phyloP scores from a whole-genome alignment of 2,888 invertebrate genomes.

The Melikaiella ostensackeni region DNA sequence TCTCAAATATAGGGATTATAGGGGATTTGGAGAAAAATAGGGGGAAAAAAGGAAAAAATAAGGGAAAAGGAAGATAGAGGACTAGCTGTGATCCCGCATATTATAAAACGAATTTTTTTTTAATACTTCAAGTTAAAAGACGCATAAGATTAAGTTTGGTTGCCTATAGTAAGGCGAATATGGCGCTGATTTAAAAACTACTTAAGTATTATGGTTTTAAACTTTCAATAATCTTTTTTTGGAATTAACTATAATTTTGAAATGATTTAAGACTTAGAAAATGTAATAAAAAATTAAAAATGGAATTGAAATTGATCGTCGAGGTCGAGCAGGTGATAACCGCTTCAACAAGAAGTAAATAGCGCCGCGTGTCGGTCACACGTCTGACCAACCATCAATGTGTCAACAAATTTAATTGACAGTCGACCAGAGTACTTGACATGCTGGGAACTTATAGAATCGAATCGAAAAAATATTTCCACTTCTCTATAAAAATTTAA shows the following conservation, averaged over 20 bases:
- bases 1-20: too few relatives aligned
- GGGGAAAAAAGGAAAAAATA: too few relatives aligned
- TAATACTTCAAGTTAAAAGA: neutral
- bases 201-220: too few relatives aligned
- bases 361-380: constrained; percentile 63
- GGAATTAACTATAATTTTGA: neutral
- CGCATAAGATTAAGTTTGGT: neutral
- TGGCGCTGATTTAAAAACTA: too few relatives aligned
- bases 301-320: neutral
- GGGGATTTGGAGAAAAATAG: too few relatives aligned
- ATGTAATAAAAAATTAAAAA: neutral
- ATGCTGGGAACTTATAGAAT: constrained; percentile 16
- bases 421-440: constrained; percentile 48
- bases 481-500: neutral
- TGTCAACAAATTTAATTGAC: constrained; percentile 66
- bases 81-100: too few relatives aligned
- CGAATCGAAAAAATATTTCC: neutral
- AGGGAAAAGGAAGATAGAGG: too few relatives aligned
- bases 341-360: constrained; percentile 64
- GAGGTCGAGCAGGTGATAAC: constrained; percentile 35
- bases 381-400: constrained; percentile 51
- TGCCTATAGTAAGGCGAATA: neutral
- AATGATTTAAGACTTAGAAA: neutral
- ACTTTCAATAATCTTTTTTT: neutral
- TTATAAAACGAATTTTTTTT: neutral